Conservation (phyloP, 2,888 invertebrate genomes). For the Nephrotoma appendiculata region DNA sequence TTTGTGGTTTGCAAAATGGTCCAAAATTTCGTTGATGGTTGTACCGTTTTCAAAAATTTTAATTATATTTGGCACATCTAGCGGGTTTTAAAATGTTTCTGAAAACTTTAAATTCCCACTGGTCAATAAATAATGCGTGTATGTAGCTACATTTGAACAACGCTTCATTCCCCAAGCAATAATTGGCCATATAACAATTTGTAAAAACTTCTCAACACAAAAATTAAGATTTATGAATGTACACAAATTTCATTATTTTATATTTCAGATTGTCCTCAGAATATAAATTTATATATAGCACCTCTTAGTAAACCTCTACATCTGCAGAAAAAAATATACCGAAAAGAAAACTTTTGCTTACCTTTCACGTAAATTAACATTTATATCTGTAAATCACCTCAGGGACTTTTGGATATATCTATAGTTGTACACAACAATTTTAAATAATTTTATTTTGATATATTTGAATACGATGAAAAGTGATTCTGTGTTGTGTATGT, state of each 20-base stretch:
- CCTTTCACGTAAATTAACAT: neutral
- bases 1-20: too few species aligned
- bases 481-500: neutral
- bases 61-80: too few species aligned
- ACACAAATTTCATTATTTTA: neutral
- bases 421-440: neutral
- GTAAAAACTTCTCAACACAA: neutral
- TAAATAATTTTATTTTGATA: neutral
- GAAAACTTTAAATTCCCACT: too few species aligned
- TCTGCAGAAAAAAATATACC: neutral
- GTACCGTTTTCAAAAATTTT: too few species aligned
- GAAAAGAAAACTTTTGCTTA: neutral
- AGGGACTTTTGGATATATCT: neutral
- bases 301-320: neutral
- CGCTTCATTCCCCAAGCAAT: neutral
- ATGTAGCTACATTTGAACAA: too few species aligned
- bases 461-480: neutral
- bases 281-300: neutral
- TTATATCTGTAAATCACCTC: neutral
- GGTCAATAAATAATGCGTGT: too few species aligned
- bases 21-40: too few species aligned
- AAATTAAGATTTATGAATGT: neutral
- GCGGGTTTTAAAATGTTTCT: too few species aligned
- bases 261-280: neutral
- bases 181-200: neutral